Evolutionary conservation across 2,797 vertebrate species (phyloP), one percentile per base, ranked within the genome.

Genomic region (Sebastes kiyomatsui): DNA sequence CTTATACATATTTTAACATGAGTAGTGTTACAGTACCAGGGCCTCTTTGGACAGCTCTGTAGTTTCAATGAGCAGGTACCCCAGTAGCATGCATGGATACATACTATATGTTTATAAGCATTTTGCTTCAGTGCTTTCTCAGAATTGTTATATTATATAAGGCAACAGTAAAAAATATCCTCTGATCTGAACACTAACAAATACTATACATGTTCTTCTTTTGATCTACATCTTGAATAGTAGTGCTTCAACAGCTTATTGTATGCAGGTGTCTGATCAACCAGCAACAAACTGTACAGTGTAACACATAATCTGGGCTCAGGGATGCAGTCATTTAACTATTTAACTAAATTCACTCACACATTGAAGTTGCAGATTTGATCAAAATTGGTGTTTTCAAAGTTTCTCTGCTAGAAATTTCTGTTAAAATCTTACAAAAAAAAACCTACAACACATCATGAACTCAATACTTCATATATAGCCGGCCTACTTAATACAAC

Each of bases 1-100:
- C 33, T 77, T 27, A 67, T 75, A 56, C 4, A 55, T 55, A 77
- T 74, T 64, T 69, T 33, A 72, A 52, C 35, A 60, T 76, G 25
- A 61, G 23, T 30, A 54, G 32, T 22, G 56, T 62, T 61, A 38
- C 35, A 38, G 35, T 38, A 20, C 13, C 30, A 7, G 23, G 23
- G 16, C 67, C 33, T 65, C 23, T 64, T 67, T 11, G 18, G 71
- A 64, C 35, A 49, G 56, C 20, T 30, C 12, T 49, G 30, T 74
- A 52, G 42, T 72, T 68, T 81, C 28, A 81, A 10, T 62, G 1
- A 79, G 49, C 23, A 77, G 13, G 60, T 59, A 13, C 13, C 18
- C 20, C 16, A 49, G 33, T 35, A 55, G 54, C 20, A 42, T 77
- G 23, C 69, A 67, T 70, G 14, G 33, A 28, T 33, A 64, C 25